Evolutionary conservation across 2,797 vertebrate species (phyloP).

Genomic region (Liasis olivaceus): DNA sequence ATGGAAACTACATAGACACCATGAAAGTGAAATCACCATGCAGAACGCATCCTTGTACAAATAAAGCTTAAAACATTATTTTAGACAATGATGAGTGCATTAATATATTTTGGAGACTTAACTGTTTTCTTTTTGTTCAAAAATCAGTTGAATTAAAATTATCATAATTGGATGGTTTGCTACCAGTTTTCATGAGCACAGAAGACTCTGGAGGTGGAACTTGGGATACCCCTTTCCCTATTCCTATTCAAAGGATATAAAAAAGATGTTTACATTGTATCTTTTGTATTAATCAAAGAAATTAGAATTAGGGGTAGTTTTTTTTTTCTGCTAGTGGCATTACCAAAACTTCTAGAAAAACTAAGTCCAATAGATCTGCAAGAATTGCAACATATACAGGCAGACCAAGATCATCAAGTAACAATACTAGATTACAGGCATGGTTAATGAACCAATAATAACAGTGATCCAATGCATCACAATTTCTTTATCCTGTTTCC

Average conservation of each 20-base stretch:
- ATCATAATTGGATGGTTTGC: background rate
- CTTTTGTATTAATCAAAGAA: background rate
- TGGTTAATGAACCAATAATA: background rate
- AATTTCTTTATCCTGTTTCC: background rate
- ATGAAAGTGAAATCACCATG: background rate
- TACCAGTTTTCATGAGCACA: background rate
- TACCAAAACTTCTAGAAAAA: background rate
- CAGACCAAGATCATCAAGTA: background rate
- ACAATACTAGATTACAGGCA: background rate
- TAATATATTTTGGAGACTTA: background rate
- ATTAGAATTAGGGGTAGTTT: background rate
- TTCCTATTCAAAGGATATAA: background rate
- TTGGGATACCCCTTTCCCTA: background rate
- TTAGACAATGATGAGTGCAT: background rate
- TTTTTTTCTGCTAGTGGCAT: background rate
- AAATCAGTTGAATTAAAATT: background rate
- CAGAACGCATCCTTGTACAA: background rate
- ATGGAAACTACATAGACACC: background rate
- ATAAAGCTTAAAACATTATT: background rate
- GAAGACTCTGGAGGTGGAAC: background rate
- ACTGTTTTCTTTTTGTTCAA: background rate
- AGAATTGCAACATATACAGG: background rate
- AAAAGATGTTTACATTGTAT: background rate
- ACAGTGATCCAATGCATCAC: background rate
- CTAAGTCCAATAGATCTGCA: background rate